These are phyloP conservation scores for Catostomus latipinnis DNA, from an alignment of 2,797 vertebrate genomes.

Conservation along the genomic window DNA sequence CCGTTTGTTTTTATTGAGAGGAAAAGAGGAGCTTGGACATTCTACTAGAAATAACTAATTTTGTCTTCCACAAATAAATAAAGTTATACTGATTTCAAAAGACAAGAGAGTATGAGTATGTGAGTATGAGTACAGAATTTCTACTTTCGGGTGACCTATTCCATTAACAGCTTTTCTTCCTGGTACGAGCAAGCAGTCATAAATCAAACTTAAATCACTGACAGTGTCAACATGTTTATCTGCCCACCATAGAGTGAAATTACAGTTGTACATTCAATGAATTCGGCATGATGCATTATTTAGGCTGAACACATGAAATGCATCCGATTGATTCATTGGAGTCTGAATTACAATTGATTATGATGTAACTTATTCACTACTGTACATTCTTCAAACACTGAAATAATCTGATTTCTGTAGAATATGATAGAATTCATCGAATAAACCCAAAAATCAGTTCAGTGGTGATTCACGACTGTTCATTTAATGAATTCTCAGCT, in stretches of 20 bases:
- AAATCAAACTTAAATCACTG: not conserved
- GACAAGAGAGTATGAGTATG: too few relatives aligned
- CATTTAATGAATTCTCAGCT: constrained; percentile 13
- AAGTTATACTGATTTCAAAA: too few relatives aligned
- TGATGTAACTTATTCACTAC: constrained; percentile 20
- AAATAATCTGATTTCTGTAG: constrained; percentile 11
- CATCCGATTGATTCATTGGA: constrained; percentile 37
- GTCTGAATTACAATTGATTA: constrained; percentile 33
- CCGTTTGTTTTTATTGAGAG: too few relatives aligned
- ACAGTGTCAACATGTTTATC: constrained; percentile 41
- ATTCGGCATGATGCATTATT: constrained; percentile 39
- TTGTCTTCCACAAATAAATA: too few relatives aligned
- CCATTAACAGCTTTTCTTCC: not conserved
- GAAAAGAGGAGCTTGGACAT: too few relatives aligned
- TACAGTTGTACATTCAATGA: constrained; percentile 52
- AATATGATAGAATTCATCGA: not conserved
- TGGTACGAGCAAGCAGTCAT: not conserved
- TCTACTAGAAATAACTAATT: too few relatives aligned
- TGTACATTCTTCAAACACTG: not conserved
- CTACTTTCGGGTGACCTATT: too few relatives aligned
- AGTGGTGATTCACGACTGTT: not conserved
- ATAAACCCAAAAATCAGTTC: constrained; percentile 20
- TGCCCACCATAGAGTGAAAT: constrained; percentile 53
- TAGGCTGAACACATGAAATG: constrained; percentile 20
- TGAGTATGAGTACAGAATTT: too few relatives aligned